These are phyloP conservation scores for Phataginus tetradactyla DNA, from an alignment of 2,797 vertebrate species.

Conservation along the genomic window DNA sequence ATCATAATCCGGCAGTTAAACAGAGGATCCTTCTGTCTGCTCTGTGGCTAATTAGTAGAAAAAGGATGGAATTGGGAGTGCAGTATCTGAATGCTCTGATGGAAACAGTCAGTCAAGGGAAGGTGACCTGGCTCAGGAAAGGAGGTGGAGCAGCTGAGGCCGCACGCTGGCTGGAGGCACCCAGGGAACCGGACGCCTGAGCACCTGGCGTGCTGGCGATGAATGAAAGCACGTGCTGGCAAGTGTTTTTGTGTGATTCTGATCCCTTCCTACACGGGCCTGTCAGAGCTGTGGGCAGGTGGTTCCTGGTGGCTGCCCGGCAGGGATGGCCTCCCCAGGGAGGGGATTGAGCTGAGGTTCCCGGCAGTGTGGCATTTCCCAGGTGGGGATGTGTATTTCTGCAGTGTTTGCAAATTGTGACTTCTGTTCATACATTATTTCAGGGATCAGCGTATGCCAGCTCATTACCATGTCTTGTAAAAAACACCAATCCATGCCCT, in stretches of 20 bases:
- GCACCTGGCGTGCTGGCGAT: fast-evolving
- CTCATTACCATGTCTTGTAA: not conserved
- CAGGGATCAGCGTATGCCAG: not conserved
- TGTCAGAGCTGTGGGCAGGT: not conserved
- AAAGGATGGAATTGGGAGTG: no score
- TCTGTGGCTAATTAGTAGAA: not conserved
- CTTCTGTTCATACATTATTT: constrained; percentile 5
- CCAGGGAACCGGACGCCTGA: not conserved
- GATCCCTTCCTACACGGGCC: not conserved
- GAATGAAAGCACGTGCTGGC: not conserved
- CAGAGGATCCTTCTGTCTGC: not conserved
- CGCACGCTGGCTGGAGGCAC: not conserved
- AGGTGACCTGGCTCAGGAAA: not conserved
- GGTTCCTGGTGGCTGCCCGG: not conserved
- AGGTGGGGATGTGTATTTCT: not conserved
- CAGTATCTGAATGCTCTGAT: not conserved
- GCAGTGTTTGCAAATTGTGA: not conserved
- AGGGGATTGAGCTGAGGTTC: not conserved
- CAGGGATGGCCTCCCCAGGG: not conserved
- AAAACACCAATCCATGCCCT: not conserved
- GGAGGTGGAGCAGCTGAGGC: not conserved
- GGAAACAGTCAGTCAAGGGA: not conserved
- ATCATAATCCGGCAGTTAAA: not conserved
- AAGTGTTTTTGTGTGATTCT: not conserved
- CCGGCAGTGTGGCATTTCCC: not conserved